Base-by-base conservation (phyloP, 2,888 invertebrate species). In the Tricholauxania praeusta region DNA sequence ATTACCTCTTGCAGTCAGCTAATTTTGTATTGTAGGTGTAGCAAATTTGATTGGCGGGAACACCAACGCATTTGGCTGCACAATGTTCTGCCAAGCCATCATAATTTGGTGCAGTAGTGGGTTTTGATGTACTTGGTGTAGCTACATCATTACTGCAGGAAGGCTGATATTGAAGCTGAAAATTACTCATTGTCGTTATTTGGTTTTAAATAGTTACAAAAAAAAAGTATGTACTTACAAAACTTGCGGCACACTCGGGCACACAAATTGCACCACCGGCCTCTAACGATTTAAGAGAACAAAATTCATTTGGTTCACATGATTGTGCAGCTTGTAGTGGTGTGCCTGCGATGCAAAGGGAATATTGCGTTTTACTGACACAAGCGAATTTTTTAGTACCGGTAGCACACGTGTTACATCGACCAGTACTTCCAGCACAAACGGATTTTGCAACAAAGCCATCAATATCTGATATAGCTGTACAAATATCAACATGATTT, bases 291-390 rank as follows among this genome's bases (percentile, higher is more conserved):
- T 63, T 47, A 14, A 55, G 14, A 22, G 63, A 63, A 47, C 71
- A 71, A 10, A 71, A 17, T 22, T 63, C 19, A 5, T 14, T 53
- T n/a, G 15, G 22, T 10, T 51, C 39, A 17, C 71, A 71, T 3
- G 32, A 47, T 17, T 47, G 17, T 7, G 47, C 28, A 3, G 28
- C 52, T 47, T 17, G 19, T 39, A 10, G 39, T 10, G 10, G 7
- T 39, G 10, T 39, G 14, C 14, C 28, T 17, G 22, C 12, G 1
- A 32, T 32, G 48, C 71, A 71, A 7, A 32, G 12, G 47, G 17
- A 32, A 59, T 63, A 71, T 52, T 71, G 53, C 15, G 53, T 71
- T 17, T 12, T 17, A 19, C 71, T 63, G 53, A 71, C 63, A 19
- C 71, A 71, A 0, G 63, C 19, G n/a, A 12, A 15, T 15, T 5